Percentiles rank a stretch among this genome's conserved stretches.
Evolutionary conservation across 2,888 invertebrate species (phyloP).

Genomic region (Cryptus viduatorius): DNA sequence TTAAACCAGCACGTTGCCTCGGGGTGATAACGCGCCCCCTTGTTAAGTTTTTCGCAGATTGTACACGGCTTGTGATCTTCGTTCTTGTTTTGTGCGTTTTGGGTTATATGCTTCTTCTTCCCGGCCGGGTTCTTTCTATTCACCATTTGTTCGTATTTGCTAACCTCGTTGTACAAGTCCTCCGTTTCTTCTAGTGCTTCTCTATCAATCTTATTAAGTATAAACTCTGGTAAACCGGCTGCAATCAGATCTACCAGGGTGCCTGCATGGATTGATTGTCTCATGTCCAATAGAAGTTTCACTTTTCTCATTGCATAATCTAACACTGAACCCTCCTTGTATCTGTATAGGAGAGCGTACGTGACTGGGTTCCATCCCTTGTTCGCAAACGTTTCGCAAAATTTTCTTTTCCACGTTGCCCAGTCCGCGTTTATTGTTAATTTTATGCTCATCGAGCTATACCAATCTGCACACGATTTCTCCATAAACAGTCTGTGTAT

Average conservation of each 20-base stretch:
- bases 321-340: constrained; percentile 32
- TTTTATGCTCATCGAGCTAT: constrained; percentile 71
- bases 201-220: constrained; percentile 73
- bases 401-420: constrained; percentile 68
- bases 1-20: constrained; percentile 68
- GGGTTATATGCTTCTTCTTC: constrained; percentile 33
- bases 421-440: constrained; percentile 68
- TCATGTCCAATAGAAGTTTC: constrained; percentile 23
- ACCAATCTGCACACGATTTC: constrained; percentile 70
- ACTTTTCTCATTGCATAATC: constrained; percentile 47
- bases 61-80: constrained; percentile 56
- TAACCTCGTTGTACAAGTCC: constrained; percentile 74
- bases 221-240: constrained; percentile 72
- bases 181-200: constrained; percentile 69
- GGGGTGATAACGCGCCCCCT: constrained; percentile 65
- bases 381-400: constrained; percentile 73
- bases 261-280: constrained; percentile 30
- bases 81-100: too few relatives aligned
- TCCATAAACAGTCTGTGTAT: constrained; percentile 69
- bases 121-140: constrained; percentile 57
- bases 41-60: constrained; percentile 63
- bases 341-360: constrained; percentile 72
- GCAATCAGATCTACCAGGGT: constrained; percentile 71
- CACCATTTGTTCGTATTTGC: constrained; percentile 72
- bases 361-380: constrained; percentile 73